These are phyloP conservation scores for Eonycteris spelaea DNA, from an alignment of 2,113 vertebrate genomes.

Conservation along the genomic window DNA sequence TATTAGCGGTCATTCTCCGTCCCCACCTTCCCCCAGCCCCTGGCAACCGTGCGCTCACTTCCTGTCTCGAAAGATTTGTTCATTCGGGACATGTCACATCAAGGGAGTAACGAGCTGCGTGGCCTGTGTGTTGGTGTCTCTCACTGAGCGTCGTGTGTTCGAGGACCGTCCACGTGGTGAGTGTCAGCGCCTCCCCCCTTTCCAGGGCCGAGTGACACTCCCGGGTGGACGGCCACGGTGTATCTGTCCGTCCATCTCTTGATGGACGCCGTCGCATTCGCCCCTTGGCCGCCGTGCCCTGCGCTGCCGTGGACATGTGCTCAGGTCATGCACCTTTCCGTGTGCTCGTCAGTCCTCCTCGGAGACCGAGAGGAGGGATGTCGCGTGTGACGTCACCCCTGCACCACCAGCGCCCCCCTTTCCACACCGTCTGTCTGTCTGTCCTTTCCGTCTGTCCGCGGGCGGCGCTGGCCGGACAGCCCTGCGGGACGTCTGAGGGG, in stretches of 20 bases:
- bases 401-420: fast-evolving
- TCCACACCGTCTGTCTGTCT: background rate
- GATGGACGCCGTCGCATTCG: background rate
- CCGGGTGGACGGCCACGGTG: background rate
- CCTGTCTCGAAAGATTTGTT: background rate
- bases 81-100: background rate
- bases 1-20: background rate
- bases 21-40: background rate
- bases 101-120: background rate
- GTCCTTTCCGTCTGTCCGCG: background rate
- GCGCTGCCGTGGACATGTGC: background rate
- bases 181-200: background rate
- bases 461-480: background rate
- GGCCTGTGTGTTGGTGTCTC: background rate
- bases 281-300: background rate
- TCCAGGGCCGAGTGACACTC: background rate
- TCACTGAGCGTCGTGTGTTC: background rate
- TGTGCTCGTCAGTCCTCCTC: background rate
- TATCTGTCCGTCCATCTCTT: background rate
- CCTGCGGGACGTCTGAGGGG: background rate
- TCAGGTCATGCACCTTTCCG: background rate
- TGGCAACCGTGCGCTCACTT: too few relatives aligned
- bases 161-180: background rate
- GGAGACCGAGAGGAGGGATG: background rate
- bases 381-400: fast-evolving